These are phyloP conservation scores for Hemibagrus wyckioides DNA, from an alignment of 2,113 vertebrate species.

Conservation along the genomic window DNA sequence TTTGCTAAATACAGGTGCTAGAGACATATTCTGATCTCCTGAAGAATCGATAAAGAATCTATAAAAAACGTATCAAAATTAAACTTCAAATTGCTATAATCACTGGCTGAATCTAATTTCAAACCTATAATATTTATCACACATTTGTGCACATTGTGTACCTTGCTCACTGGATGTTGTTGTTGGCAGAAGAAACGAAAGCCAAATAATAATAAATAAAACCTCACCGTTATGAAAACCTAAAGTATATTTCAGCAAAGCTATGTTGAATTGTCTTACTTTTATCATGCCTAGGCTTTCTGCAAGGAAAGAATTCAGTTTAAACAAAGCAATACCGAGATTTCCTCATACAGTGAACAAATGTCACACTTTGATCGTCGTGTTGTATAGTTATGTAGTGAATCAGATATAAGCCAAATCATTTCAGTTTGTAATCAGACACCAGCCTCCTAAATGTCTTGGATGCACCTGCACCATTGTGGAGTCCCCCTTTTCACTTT, in stretches of 20 bases:
- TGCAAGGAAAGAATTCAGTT: not conserved
- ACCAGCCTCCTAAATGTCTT: not conserved
- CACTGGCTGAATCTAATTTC: not conserved
- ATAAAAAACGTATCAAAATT: not conserved
- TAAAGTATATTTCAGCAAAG: not conserved
- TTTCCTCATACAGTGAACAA: not conserved
- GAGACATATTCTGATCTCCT: not conserved
- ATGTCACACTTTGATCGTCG: not conserved
- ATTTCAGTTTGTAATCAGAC: conserved; percentile 3
- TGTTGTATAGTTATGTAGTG: not conserved
- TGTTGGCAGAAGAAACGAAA: not conserved
- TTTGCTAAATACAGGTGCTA: not conserved
- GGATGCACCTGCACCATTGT: not conserved
- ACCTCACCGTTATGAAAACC: not conserved
- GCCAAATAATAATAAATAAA: no score
- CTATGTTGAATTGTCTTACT: not conserved
- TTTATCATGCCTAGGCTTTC: not conserved
- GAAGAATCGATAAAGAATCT: not conserved
- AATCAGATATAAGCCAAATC: conserved; percentile 5
- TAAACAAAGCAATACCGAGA: not conserved
- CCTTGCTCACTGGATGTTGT: not conserved
- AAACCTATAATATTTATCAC: not conserved
- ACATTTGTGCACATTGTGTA: not conserved
- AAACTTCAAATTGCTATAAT: not conserved
- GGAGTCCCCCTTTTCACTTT: conserved; percentile 19